phyloP scores from a whole-genome alignment of 2,797 vertebrate genomes.

The Myiotriccus ornatus region DNA sequence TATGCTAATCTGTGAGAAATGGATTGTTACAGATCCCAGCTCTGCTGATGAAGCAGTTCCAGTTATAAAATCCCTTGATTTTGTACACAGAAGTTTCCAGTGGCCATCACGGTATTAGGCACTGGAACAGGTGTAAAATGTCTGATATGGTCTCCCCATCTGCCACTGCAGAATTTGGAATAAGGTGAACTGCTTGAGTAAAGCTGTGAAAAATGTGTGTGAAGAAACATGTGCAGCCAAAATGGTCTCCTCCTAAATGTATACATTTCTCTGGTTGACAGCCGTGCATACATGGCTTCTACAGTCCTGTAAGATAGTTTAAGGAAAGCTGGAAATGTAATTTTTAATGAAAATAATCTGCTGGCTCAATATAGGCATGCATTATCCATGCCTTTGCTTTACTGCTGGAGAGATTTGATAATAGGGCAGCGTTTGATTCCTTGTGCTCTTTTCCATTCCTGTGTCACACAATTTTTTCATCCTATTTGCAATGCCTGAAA shows the following conservation, averaged over 20 bases:
- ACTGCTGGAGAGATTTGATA: not conserved
- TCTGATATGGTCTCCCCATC: not conserved
- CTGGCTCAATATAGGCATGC: not conserved
- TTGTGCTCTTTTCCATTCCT: not conserved
- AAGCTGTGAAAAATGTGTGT: not conserved
- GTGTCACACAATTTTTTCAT: not conserved
- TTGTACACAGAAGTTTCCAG: not conserved
- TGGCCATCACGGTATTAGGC: not conserved
- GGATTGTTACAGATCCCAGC: conserved; percentile 23
- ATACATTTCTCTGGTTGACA: not conserved
- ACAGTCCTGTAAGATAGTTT: not conserved
- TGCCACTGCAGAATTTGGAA: not conserved
- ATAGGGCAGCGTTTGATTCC: not conserved
- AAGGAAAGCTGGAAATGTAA: not conserved
- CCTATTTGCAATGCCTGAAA: not conserved
- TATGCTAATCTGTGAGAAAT: conserved; percentile 23
- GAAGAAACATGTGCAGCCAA: not conserved
- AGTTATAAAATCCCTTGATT: not conserved
- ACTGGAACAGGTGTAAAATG: not conserved
- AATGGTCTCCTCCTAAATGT: not conserved
- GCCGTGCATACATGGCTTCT: not conserved
- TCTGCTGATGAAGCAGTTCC: not conserved
- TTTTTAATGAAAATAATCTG: conserved; percentile 8
- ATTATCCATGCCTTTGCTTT: not conserved
- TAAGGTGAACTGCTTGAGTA: not conserved